These are phyloP conservation scores for Toxostoma redivivum DNA, from an alignment of 2,113 vertebrate genomes.

Conservation along the genomic window DNA sequence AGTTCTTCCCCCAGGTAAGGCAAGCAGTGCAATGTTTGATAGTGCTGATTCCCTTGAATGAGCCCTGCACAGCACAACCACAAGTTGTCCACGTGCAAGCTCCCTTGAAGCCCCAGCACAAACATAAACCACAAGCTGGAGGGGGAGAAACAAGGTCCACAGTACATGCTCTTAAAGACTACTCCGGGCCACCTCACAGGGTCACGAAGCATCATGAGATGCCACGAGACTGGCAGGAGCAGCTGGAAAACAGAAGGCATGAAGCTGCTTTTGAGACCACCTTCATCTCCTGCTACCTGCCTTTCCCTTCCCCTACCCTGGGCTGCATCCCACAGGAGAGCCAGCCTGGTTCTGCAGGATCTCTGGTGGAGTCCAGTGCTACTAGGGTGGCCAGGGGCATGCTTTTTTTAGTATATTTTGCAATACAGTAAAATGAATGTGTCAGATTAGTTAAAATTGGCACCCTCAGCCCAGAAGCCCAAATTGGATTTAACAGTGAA, in stretches of 20 bases:
- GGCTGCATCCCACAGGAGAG: not conserved
- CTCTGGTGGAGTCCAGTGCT: not conserved
- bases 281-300: not conserved
- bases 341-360: not conserved
- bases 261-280: fast-evolving
- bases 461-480: slow-evolving; percentile 21
- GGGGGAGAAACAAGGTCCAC: not conserved
- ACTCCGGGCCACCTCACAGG: not conserved
- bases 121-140: not conserved
- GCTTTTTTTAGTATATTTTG: not conserved
- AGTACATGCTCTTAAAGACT: not conserved
- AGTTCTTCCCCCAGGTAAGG: not conserved
- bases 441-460: slow-evolving; percentile 40
- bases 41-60: not conserved
- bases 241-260: not conserved
- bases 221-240: not conserved
- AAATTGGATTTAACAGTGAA: slow-evolving; percentile 50
- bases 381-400: not conserved
- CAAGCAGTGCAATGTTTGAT: not conserved
- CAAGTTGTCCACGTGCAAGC: not conserved
- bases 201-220: not conserved
- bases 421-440: not conserved
- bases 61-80: not conserved
- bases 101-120: not conserved
- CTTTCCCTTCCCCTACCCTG: not conserved